Evolutionary conservation across 2,113 vertebrate genomes (phyloP), one percentile per base, ranked within the genome.

Genomic region (Poeciliopsis retropinna): DNA sequence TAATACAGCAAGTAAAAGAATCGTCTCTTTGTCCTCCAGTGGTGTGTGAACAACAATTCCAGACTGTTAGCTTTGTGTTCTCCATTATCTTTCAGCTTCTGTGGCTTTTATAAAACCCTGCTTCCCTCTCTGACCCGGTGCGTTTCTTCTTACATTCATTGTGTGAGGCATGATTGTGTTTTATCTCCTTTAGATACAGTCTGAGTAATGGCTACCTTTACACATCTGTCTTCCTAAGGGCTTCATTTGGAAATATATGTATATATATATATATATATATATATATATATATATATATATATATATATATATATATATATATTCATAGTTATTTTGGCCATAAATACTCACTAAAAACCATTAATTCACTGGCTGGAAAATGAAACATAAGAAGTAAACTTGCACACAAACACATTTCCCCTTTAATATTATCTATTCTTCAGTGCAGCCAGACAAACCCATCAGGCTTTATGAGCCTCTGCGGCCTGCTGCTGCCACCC

Each of bases 371-470:
- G 5, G 19, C 15, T 61, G 76, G 70, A 41, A 70, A 77, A 79
- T 73, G 57, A 83, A 60, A 78, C 60, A 47, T 63, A 72, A 66
- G 62, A n/a, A 60, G 29, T 60, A 66, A 70, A 63, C 28, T 19
- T 60, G 37, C 13, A 57, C 13, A 68, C 25, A 44, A 60, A 67
- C 65, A 75, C 57, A 15, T 57, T 54, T 34, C 60, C 80, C 64
- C 67, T 31, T 81, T 79, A 77, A 29, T 65, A 72, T 86, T 72
- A 81, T 76, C 9, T 7, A 41, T 57, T 76, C 80, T 81, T 86
- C 80, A 82, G 75, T 81, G 81, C 72, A 75, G 76, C 82, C 80
- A 91, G 85, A 88, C 83, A 76, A 89, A 88, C 70, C 79, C 83
- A 92, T 88, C 83, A 87, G 63, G 72, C 64, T 85, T 87, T 87